These are phyloP conservation scores for Tetramorium bicarinatum DNA, from an alignment of 2,888 invertebrate species.

Conservation along the genomic window DNA sequence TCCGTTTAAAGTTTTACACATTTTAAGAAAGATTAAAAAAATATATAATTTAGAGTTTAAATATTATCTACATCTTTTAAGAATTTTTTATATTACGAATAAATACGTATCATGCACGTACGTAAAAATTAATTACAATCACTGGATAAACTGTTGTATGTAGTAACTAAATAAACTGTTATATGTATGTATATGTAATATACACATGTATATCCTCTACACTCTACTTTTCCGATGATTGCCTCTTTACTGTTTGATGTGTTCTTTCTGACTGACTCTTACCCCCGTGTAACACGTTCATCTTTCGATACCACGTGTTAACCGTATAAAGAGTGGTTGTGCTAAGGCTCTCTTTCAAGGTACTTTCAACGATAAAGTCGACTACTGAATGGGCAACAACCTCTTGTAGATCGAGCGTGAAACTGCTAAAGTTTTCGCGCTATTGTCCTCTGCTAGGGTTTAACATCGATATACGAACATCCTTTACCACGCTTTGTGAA, in stretches of 20 bases:
- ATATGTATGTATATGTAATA: too few relatives aligned
- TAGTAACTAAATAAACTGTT: too few relatives aligned
- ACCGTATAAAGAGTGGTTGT: slow-evolving; percentile 43
- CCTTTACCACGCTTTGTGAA: slow-evolving; percentile 64
- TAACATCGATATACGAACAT: slow-evolving; percentile 66
- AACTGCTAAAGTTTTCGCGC: slow-evolving; percentile 74
- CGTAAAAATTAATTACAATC: too few relatives aligned
- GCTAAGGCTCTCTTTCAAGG: slow-evolving; percentile 57
- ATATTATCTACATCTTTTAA: neutral
- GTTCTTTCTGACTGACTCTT: slow-evolving; percentile 48
- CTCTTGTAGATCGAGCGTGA: slow-evolving; percentile 68
- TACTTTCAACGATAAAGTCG: slow-evolving; percentile 73
- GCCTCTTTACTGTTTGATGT: slow-evolving; percentile 59
- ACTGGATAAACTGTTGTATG: too few relatives aligned
- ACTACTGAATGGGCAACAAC: slow-evolving; percentile 71
- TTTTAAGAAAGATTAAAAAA: neutral
- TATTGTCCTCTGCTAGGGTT: slow-evolving; percentile 68
- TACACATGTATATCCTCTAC: neutral
- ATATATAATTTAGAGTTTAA: neutral
- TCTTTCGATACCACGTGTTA: slow-evolving; percentile 60
- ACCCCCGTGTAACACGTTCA: slow-evolving; percentile 66
- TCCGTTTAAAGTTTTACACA: neutral
- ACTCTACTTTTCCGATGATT: slow-evolving; percentile 63
- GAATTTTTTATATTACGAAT: slow-evolving; percentile 3
- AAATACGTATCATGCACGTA: neutral